These are phyloP conservation scores for Mycalesis mineus DNA, from an alignment of 2,888 invertebrate genomes.

Conservation along the genomic window DNA sequence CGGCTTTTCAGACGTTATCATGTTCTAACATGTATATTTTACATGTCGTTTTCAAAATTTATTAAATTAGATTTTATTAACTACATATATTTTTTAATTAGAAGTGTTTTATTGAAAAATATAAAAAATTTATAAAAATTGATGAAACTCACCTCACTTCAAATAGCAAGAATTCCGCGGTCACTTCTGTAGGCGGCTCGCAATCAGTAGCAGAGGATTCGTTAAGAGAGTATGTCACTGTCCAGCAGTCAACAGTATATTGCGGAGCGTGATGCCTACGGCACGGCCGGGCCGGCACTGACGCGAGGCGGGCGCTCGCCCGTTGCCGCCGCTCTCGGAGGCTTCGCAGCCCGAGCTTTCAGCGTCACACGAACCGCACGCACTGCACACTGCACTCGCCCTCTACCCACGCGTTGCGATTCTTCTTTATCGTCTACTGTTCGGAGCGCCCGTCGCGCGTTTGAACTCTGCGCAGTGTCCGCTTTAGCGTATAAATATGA, in stretches of 20 bases:
- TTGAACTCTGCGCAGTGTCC: slow-evolving; percentile 74
- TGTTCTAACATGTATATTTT: not conserved
- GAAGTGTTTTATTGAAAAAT: not conserved
- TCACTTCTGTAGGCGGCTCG: slow-evolving; percentile 49
- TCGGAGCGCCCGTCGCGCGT: slow-evolving; percentile 73
- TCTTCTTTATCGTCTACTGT: slow-evolving; percentile 73
- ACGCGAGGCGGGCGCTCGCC: slow-evolving; percentile 60
- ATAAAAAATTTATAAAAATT: slow-evolving; percentile 1
- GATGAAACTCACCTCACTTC: slow-evolving; percentile 60
- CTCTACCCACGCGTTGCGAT: slow-evolving; percentile 72
- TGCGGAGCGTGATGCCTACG: slow-evolving; percentile 68
- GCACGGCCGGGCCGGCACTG: slow-evolving; percentile 79
- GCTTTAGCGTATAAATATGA: slow-evolving; percentile 77
- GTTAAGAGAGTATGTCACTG: slow-evolving; percentile 54
- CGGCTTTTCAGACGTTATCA: slow-evolving; percentile 44
- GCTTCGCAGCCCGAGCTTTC: slow-evolving; percentile 76
- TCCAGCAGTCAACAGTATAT: slow-evolving; percentile 52
- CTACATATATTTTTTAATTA: not conserved
- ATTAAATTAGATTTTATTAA: not conserved
- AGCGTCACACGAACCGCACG: slow-evolving; percentile 73
- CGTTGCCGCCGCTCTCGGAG: slow-evolving; percentile 55
- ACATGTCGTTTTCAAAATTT: not conserved
- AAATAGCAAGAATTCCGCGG: slow-evolving; percentile 50
- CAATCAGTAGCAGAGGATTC: slow-evolving; percentile 40
- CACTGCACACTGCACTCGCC: slow-evolving; percentile 78